A percentile compares a stretch with the other conserved stretches of the same genome.
phyloP scores from a whole-genome alignment of 1,140 invertebrate species.

The Aphelenchoides fujianensis region DNA sequence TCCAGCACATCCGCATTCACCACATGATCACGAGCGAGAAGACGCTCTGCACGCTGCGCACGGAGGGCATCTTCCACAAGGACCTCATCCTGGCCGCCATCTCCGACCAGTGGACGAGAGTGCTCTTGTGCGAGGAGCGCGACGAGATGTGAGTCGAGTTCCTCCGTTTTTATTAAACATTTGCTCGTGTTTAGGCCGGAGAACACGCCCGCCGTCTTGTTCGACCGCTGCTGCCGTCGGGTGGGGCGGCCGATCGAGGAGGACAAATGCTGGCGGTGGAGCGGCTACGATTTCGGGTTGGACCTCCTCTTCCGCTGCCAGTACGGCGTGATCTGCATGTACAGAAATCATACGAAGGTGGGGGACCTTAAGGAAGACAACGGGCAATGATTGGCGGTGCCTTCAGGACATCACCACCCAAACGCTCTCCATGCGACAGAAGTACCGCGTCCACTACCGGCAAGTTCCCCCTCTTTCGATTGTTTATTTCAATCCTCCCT shows the following conservation, averaged over 20 bases:
- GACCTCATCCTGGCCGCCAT: neutral
- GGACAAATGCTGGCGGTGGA: conserved; percentile 60
- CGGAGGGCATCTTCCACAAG: neutral
- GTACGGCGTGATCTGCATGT: conserved; percentile 6
- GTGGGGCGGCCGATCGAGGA: conserved; percentile 1
- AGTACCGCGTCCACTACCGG: conserved; percentile 7
- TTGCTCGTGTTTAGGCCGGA: conserved; percentile 14
- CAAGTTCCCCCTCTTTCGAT: too few species aligned
- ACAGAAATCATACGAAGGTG: neutral
- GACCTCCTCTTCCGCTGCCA: conserved; percentile 55
- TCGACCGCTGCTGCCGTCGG: conserved; percentile 5
- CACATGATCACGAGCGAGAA: conserved; percentile 18
- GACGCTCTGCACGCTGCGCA: conserved; percentile 7
- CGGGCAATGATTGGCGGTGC: too few species aligned
- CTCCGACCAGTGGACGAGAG: neutral
- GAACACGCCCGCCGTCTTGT: conserved; percentile 5
- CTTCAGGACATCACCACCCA: neutral
- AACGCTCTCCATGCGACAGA: neutral
- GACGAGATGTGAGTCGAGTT: conserved; percentile 5
- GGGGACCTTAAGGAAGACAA: too few species aligned
- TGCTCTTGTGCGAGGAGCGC: conserved; percentile 12
- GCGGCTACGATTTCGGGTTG: conserved; percentile 60
- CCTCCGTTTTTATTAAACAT: neutral
- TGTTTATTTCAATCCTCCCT: too few species aligned
- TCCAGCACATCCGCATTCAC: conserved; percentile 3